Conservation (phyloP, 2,113 vertebrate species). For the Pavo muticus region DNA sequence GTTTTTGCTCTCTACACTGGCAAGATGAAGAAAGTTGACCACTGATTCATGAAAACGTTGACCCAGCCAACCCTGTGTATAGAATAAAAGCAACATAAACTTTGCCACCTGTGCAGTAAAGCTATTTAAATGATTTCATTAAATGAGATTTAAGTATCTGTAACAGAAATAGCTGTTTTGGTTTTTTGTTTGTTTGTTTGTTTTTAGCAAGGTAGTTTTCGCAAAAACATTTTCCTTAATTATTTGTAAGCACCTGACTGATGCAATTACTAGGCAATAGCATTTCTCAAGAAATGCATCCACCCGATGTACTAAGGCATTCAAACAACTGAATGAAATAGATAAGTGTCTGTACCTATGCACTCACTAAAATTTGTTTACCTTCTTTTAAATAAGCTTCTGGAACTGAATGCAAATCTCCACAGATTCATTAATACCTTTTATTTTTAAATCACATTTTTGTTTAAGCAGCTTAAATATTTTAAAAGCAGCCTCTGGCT, state of each 20-base stretch:
- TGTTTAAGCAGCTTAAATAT: slow-evolving; percentile 70
- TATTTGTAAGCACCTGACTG: neutral
- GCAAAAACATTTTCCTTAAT: neutral
- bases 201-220: too few species aligned
- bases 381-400: slow-evolving; percentile 28
- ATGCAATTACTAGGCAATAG: neutral
- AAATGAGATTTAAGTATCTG: neutral
- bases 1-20: neutral
- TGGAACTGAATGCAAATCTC: neutral
- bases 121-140: neutral
- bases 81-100: neutral
- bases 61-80: neutral
- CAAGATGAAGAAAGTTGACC: neutral
- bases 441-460: slow-evolving; percentile 47
- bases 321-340: neutral
- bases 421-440: slow-evolving; percentile 37
- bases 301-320: neutral
- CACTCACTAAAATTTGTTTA: neutral
- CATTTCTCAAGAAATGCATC: neutral
- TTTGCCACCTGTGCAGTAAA: neutral
- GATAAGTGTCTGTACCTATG: neutral
- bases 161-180: neutral
- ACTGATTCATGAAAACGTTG: neutral
- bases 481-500: slow-evolving; percentile 46
- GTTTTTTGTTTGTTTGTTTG: too few species aligned